A percentile compares a stretch with the other conserved stretches of the same genome.
phyloP scores from a whole-genome alignment of 2,113 vertebrate genomes.

The Rallus limicola region DNA sequence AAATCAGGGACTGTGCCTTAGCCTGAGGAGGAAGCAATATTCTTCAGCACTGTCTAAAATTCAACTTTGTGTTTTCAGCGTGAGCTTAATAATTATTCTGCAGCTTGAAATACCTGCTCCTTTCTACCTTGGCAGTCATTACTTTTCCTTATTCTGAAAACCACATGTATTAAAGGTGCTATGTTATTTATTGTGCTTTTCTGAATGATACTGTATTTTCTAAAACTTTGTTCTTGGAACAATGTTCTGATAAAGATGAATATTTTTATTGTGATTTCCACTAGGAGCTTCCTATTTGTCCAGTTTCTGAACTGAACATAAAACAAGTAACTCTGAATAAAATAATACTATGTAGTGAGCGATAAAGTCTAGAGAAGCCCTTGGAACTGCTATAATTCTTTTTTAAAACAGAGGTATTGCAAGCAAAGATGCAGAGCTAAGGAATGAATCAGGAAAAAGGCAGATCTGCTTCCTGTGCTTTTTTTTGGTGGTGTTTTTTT shows the following conservation, averaged over 20 bases:
- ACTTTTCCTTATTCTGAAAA: background rate
- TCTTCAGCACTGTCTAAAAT: background rate
- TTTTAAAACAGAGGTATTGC: background rate
- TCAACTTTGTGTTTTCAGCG: background rate
- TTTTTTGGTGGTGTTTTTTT: background rate
- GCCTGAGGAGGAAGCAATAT: background rate
- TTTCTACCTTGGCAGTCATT: background rate
- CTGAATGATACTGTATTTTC: background rate
- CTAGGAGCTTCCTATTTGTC: background rate
- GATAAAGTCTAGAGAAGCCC: background rate
- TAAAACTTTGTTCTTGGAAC: background rate
- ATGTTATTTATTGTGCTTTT: background rate
- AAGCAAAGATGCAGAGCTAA: constrained; percentile 3
- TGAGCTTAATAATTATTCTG: background rate
- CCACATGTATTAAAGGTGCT: background rate
- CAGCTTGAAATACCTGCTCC: background rate
- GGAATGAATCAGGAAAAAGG: background rate
- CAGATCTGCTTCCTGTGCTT: background rate
- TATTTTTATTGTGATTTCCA: background rate
- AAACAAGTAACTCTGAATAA: background rate
- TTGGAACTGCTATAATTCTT: background rate
- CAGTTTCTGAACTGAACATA: background rate
- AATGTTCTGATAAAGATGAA: background rate
- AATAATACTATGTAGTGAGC: background rate
- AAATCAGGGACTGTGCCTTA: background rate